These are phyloP conservation scores for Pseudopipra pipra DNA, from an alignment of 2,113 vertebrate genomes.

Conservation along the genomic window DNA sequence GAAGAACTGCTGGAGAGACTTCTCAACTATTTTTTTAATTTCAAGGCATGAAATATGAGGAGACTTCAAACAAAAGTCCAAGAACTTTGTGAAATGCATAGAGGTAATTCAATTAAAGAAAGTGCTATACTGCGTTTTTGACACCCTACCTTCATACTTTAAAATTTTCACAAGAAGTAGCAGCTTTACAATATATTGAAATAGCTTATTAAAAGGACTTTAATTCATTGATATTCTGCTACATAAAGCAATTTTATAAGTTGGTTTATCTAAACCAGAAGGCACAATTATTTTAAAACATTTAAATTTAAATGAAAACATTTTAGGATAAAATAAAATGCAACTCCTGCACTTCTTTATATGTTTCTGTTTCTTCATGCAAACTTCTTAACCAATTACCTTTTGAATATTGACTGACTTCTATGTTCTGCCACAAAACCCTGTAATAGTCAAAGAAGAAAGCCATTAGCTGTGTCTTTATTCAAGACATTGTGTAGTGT, in stretches of 20 bases:
- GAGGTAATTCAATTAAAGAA: neutral
- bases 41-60: neutral
- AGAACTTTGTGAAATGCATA: neutral
- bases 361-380: neutral
- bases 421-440: neutral
- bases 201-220: neutral
- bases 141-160: neutral
- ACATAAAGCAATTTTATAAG: neutral
- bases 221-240: neutral
- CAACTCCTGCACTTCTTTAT: neutral
- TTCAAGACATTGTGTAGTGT: neutral
- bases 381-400: neutral
- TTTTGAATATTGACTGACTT: neutral
- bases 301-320: neutral
- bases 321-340: neutral
- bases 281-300: neutral
- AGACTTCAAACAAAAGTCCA: neutral
- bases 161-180: neutral
- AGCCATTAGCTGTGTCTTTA: neutral
- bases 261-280: neutral
- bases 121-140: neutral
- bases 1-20: neutral
- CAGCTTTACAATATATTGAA: neutral
- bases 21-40: constrained; percentile 31
- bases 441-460: neutral